These are phyloP conservation scores for Crotalus viridis DNA, from an alignment of 2,113 vertebrate genomes.

Conservation along the genomic window DNA sequence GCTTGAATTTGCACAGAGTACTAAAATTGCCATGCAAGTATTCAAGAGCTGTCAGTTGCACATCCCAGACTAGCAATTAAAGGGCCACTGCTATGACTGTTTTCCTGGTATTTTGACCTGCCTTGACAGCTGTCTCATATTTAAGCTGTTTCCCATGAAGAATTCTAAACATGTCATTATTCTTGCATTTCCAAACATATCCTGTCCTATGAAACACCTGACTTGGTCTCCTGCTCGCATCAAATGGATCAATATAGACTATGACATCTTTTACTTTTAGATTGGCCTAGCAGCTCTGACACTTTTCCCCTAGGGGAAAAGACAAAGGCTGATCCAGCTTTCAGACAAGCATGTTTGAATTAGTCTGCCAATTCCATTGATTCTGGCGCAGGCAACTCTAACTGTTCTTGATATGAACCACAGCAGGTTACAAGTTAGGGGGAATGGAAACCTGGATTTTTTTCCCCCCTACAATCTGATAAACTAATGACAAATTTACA, in stretches of 20 bases:
- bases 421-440: fast-evolving
- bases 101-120: background rate
- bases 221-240: background rate
- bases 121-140: background rate
- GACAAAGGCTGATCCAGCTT: background rate
- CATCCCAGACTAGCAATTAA: background rate
- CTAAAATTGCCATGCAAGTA: background rate
- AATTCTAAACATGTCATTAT: slow-evolving; percentile 9
- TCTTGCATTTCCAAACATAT: slow-evolving; percentile 5
- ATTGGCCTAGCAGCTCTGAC: background rate
- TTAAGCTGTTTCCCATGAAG: background rate
- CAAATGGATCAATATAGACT: background rate
- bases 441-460: background rate
- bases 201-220: background rate
- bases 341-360: background rate
- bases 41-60: background rate
- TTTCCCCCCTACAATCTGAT: background rate
- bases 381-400: background rate
- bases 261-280: background rate
- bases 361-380: background rate
- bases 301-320: background rate
- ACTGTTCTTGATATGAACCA: background rate
- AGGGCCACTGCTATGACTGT: background rate
- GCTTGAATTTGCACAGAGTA: fast-evolving
- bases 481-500: background rate